phyloP scores from a whole-genome alignment of 2,113 vertebrate species.

The Cariama cristata region DNA sequence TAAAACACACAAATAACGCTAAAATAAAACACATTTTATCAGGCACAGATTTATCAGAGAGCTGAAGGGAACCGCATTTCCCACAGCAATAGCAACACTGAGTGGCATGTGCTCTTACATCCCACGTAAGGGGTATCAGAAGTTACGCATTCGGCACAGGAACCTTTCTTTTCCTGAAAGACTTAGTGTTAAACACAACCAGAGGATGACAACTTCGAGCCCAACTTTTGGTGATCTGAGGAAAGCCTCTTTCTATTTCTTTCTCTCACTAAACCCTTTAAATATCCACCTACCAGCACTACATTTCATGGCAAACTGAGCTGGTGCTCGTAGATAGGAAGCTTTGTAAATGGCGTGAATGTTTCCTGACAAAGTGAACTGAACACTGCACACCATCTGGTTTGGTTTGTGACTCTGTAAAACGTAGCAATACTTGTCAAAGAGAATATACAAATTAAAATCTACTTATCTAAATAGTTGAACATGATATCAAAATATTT shows the following conservation, averaged over 20 bases:
- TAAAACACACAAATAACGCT: not conserved
- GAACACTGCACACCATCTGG: not conserved
- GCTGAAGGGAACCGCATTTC: not conserved
- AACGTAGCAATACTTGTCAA: not conserved
- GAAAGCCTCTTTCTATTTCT: not conserved
- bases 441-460: not conserved
- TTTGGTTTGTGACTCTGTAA: not conserved
- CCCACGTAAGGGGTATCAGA: not conserved
- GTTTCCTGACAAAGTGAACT: not conserved
- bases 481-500: not conserved
- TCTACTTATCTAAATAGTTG: not conserved
- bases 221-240: not conserved
- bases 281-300: not conserved
- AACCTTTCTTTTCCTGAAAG: not conserved
- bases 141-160: fast-evolving
- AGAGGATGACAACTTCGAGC: not conserved
- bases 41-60: not conserved
- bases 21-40: not conserved
- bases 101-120: not conserved
- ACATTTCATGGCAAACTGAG: not conserved
- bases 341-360: not conserved
- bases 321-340: not conserved
- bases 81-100: not conserved
- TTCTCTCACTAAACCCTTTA: not conserved
- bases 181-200: not conserved